These are phyloP conservation scores for Serranus cabrilla DNA, from an alignment of 2,797 vertebrate genomes.

Conservation along the genomic window DNA sequence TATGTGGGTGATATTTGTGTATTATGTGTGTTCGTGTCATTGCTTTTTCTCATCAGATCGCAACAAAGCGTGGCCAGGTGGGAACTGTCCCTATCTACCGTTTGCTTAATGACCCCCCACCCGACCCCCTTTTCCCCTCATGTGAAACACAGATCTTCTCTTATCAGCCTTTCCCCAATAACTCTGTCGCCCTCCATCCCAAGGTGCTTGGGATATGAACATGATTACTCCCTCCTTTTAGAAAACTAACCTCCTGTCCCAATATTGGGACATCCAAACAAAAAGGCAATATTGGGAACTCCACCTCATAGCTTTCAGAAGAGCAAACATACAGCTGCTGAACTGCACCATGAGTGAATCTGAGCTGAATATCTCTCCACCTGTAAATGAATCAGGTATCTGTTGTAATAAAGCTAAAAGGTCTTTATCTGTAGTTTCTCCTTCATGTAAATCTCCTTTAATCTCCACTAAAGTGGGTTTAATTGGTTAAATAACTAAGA, in stretches of 20 bases:
- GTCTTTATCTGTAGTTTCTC: conserved; percentile 4
- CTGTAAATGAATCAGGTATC: neutral
- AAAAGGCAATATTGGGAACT: conserved; percentile 70
- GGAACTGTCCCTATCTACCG: conserved; percentile 80
- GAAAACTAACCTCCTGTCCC: conserved; percentile 49
- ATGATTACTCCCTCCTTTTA: conserved; percentile 27
- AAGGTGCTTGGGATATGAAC: conserved; percentile 53
- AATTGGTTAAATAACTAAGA: conserved; percentile 27
- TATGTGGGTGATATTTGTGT: conserved; percentile 48
- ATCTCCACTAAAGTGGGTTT: conserved; percentile 30
- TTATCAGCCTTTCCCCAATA: conserved; percentile 38
- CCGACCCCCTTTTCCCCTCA: conserved; percentile 15
- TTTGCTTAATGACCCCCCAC: conserved; percentile 44
- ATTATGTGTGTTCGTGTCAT: conserved; percentile 63
- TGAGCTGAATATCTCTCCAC: neutral
- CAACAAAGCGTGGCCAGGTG: conserved; percentile 90
- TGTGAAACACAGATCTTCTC: conserved; percentile 41
- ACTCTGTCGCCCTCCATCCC: conserved; percentile 47
- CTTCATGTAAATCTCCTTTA: conserved; percentile 28
- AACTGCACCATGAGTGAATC: neutral
- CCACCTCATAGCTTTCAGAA: conserved; percentile 82
- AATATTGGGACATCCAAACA: conserved; percentile 67
- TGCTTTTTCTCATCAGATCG: conserved; percentile 87
- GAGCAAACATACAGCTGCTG: conserved; percentile 4
- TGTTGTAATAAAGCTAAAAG: conserved; percentile 8